Evolutionary conservation across 2,888 invertebrate genomes (phyloP).

Genomic region (Acanthosepion lycidas): DNA sequence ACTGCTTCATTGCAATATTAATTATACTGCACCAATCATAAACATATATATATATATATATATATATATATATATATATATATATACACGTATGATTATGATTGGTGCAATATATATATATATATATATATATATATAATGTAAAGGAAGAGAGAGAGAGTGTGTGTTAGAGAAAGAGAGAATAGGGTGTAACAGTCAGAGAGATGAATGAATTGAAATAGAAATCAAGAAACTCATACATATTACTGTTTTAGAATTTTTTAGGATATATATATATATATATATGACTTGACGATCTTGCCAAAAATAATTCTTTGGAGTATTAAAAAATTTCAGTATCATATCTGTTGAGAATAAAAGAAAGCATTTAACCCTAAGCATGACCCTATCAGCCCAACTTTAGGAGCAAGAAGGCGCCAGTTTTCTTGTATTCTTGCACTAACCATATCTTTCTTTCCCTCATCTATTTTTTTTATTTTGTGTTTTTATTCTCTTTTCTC

Average conservation of each 20-base stretch:
- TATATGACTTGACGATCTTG: background rate
- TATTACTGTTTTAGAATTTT: background rate
- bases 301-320: slow-evolving; percentile 18
- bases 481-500: background rate
- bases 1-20: too few species aligned
- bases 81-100: too few species aligned
- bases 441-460: background rate
- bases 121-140: too few species aligned
- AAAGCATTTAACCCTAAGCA: background rate
- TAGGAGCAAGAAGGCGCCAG: background rate
- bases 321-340: background rate
- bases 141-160: background rate
- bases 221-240: background rate
- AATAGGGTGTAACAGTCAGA: background rate
- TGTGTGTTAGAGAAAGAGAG: background rate
- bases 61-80: too few species aligned
- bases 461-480: background rate
- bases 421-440: background rate
- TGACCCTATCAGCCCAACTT: background rate
- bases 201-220: background rate
- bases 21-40: too few species aligned
- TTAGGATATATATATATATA: background rate
- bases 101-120: too few species aligned
- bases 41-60: too few species aligned
- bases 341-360: background rate